Base-by-base conservation (phyloP, 2,888 invertebrate species). In the Scrobipalpa atriplicella region DNA sequence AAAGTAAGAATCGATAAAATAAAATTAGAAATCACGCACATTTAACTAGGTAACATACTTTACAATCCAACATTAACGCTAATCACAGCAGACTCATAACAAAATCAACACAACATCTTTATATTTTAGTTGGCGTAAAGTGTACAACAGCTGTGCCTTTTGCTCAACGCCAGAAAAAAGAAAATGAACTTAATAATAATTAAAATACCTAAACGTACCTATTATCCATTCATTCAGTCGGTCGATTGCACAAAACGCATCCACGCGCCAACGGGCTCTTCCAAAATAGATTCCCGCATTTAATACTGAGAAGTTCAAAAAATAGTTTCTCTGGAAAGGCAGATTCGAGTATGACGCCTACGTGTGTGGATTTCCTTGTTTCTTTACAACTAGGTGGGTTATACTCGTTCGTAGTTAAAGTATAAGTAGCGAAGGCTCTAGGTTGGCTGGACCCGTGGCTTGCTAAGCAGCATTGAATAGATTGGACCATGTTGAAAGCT, bases 321-420 rank as follows among this genome's bases (percentile, higher is more conserved):
- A 58, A 58, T 58, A 58, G 16, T 16, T 2, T 58, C 58, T 16
- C 38, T 58, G n/a, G 58, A 38, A 38, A 18, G 38, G 38, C 19
- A 21, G 54, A n/a, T n/a, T n/a, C n/a, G n/a, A 21, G 21, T 56
- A 56, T 58, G 78, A 78, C 86, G 81, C 88, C 87, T 84, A 87
- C 88, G 79, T 78, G 71, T 71, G 66, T 78, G 87, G 85, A 88
- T 89, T 87, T 89, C 82, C 86, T 89, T 87, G 89, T 90, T 16
- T 58, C 58, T 13, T 58, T 58, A 58, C 58, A 58, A 36, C 58
- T 29, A 29, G 29, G 38, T 29, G 58, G 38, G 11, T n/a, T 16
- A 58, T 58, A n/a, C n/a, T n/a, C n/a, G n/a, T n/a, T n/a, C n/a
- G n/a, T n/a, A n/a, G n/a, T n/a, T n/a, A n/a, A n/a, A 58, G 56